A percentile compares a stretch with the other conserved stretches of the same genome.
Conservation (phyloP, 2,888 invertebrate species). For the Dione juno region DNA sequence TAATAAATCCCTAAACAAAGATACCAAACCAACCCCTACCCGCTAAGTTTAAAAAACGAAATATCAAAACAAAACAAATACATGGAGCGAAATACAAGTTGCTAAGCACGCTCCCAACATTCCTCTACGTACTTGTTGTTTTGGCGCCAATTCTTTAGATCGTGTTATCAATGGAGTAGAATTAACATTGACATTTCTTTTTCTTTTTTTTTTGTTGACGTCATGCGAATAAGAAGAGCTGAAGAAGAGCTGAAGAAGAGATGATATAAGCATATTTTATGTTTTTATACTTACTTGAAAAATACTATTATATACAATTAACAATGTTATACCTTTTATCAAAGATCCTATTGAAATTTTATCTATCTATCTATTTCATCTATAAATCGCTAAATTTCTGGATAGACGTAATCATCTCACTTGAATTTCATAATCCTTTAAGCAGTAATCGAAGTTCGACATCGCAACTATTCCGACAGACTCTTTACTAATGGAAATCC, state of each 20-base stretch:
- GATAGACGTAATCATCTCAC: conserved; percentile 22
- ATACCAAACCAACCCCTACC: background rate
- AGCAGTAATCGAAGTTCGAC: conserved; percentile 61
- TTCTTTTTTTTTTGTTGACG: background rate
- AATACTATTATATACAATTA: background rate
- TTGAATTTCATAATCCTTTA: conserved; percentile 46
- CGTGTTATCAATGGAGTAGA: conserved; percentile 23
- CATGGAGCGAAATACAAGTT: conserved; percentile 10
- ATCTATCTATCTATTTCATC: too few relatives aligned
- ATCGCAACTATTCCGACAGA: conserved; percentile 65
- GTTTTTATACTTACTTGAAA: too few relatives aligned
- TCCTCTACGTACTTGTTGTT: conserved; percentile 23
- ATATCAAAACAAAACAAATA: conserved; percentile 15
- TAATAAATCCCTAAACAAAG: conserved; percentile 3
- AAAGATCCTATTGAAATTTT: background rate
- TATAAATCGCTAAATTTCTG: background rate
- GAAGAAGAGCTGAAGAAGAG: too few relatives aligned
- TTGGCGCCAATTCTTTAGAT: conserved; percentile 30
- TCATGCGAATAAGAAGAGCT: background rate
- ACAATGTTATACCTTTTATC: background rate
- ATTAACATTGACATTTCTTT: conserved; percentile 1
- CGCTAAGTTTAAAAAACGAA: conserved; percentile 5
- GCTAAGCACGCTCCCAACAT: conserved; percentile 24
- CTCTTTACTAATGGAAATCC: conserved; percentile 79
- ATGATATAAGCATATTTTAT: too few relatives aligned